Base-by-base conservation (phyloP, 2,113 vertebrate genomes). In the Deroptyus accipitrinus region DNA sequence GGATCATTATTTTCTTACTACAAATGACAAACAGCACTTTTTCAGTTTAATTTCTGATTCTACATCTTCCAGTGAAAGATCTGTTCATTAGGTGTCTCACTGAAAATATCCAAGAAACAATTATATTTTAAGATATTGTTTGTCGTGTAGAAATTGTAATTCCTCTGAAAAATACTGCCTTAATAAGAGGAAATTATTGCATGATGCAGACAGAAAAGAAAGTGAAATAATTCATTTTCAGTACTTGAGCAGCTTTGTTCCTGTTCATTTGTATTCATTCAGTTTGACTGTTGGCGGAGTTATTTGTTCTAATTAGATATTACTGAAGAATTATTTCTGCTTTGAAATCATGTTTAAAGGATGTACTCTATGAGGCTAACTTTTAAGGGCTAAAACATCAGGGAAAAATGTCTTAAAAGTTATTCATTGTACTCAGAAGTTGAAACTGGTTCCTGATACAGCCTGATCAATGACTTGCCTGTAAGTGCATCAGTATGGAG, bases 301-400 rank as follows among this genome's bases (percentile, higher is more conserved):
- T 55, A 81, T 52, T 87, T 25, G 28, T 76, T 93, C 66, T 62
- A 87, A 68, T 76, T 91, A 87, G 74, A 48, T 59, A 61, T 72
- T 74, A 93, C 24, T 51, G 54, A 73, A 83, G 20, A 52, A 90
- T 67, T 76, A 70, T 88, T 83, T 91, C 91, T 93, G 52, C 49
- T 94, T 76, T 87, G 54, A 90, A 93, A 88, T 90, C 15, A 30
- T 30, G 31, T 93, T 83, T 77, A 77, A 95, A 74, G 63, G 5
- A 91, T 33, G 18, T 23, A 69, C 39, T 11, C 19, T 39, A 22
- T 14, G 9, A 76, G 19, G 48, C 48, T 73, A 69, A 54, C 11
- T 90, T 94, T 80, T 33, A 80, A 79, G 24, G 17, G 18, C 30
- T 89, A 76, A 72, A 84, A 73, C 37, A 52, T 73, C 28, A 44